These are phyloP conservation scores for Rhingia rostrata DNA, from an alignment of 2,888 invertebrate genomes.

Conservation along the genomic window DNA sequence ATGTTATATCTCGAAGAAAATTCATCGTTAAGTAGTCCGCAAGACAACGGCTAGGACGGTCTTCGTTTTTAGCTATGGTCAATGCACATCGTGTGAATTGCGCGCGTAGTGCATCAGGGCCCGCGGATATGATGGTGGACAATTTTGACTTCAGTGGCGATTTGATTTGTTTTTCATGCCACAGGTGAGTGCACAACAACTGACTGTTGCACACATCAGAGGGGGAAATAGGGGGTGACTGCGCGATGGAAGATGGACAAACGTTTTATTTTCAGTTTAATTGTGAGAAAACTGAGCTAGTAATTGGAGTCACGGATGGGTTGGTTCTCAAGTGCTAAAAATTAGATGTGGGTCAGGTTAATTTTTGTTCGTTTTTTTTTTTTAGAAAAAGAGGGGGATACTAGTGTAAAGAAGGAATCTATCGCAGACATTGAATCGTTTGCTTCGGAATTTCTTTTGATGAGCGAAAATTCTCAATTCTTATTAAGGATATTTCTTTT, in stretches of 20 bases:
- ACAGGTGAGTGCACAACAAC: slow-evolving; percentile 72
- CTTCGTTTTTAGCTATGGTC: slow-evolving; percentile 37
- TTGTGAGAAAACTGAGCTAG: slow-evolving; percentile 63
- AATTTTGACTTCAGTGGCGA: slow-evolving; percentile 48
- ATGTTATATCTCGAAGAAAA: slow-evolving; percentile 20
- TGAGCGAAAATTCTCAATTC: no score
- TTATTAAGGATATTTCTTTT: no score
- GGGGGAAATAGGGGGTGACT: slow-evolving; percentile 40
- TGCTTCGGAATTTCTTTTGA: no score
- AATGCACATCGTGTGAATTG: slow-evolving; percentile 70
- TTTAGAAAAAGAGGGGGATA: no score
- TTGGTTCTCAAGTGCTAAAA: slow-evolving; percentile 62
- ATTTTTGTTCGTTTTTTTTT: neutral
- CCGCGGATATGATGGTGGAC: slow-evolving; percentile 35
- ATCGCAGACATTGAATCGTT: no score
- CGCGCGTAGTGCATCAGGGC: slow-evolving; percentile 5
- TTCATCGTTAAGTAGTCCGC: slow-evolving; percentile 15
- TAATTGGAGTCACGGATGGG: slow-evolving; percentile 60
- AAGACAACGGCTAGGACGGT: slow-evolving; percentile 44
- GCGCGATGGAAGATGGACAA: slow-evolving; percentile 46
- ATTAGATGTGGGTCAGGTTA: slow-evolving; percentile 58
- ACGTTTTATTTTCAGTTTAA: slow-evolving; percentile 49
- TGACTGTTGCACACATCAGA: slow-evolving; percentile 57
- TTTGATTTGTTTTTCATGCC: slow-evolving; percentile 69
- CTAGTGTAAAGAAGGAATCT: no score